Percentiles rank a stretch among this genome's conserved stretches.
phyloP scores from a whole-genome alignment of 2,797 vertebrate species.

The Anas flavirostris region DNA sequence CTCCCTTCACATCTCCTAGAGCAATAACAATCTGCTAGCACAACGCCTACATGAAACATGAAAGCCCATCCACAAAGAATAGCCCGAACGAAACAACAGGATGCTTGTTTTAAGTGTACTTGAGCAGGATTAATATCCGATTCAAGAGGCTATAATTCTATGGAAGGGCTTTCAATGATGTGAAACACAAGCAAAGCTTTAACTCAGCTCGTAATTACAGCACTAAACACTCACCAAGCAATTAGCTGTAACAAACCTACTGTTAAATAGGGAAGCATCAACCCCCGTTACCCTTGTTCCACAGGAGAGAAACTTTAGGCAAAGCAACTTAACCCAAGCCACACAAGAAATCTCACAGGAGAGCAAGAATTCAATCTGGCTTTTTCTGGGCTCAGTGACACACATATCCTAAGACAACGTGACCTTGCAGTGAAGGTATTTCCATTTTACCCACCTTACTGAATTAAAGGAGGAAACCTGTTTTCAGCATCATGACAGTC shows the following conservation, averaged over 20 bases:
- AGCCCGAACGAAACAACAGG: neutral
- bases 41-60: neutral
- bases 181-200: constrained; percentile 67
- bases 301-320: neutral
- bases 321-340: constrained; percentile 9
- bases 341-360: neutral
- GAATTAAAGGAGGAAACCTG: constrained; percentile 8
- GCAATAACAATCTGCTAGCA: constrained; percentile 1
- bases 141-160: constrained; percentile 46
- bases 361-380: neutral
- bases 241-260: constrained; percentile 55
- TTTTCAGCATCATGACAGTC: neutral
- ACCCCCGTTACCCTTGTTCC: neutral
- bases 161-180: constrained; percentile 40
- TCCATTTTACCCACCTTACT: neutral
- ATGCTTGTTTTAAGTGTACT: constrained; percentile 44
- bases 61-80: neutral
- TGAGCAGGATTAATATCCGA: constrained; percentile 27
- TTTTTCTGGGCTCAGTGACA: neutral
- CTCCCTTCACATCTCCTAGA: neutral
- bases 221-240: constrained; percentile 37
- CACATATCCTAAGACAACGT: neutral
- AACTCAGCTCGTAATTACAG: constrained; percentile 42
- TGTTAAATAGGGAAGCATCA: constrained; percentile 30
- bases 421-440: constrained; percentile 12